Percentiles rank a stretch among this genome's conserved stretches.
phyloP scores from a whole-genome alignment of 2,797 vertebrate genomes.

The Xiphophorus birchmanni region DNA sequence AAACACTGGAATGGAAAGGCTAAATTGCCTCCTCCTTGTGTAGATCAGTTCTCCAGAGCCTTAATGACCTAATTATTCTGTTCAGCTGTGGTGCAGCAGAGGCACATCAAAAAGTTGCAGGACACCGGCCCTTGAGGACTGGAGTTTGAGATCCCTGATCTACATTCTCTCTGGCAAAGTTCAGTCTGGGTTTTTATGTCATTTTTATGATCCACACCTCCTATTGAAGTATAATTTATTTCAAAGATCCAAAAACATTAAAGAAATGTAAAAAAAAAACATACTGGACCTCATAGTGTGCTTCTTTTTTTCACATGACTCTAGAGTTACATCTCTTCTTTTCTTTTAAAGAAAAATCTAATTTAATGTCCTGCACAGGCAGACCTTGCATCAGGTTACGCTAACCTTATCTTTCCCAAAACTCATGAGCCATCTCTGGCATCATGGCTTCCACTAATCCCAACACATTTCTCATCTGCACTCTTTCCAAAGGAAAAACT shows the following conservation, averaged over 20 bases:
- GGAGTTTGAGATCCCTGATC: too few species aligned
- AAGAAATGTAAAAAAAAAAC: neutral
- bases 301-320: neutral
- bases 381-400: constrained; percentile 33
- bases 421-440: constrained; percentile 32
- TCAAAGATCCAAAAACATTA: neutral
- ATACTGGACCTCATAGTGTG: neutral
- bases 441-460: constrained; percentile 60
- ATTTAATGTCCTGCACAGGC: constrained; percentile 26
- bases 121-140: too few species aligned
- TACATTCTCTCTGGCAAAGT: neutral
- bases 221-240: neutral
- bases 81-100: too few species aligned
- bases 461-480: constrained; percentile 53
- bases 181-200: neutral
- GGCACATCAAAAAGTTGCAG: too few species aligned
- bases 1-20: too few species aligned
- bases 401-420: constrained; percentile 27
- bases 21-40: too few species aligned
- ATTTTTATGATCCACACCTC: neutral
- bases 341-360: constrained; percentile 29
- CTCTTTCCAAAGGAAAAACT: constrained; percentile 48
- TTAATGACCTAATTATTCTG: too few species aligned
- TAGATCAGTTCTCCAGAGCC: too few species aligned
- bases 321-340: constrained; percentile 12